These are phyloP conservation scores for Tokudaia tokunoshimensis DNA, from an alignment of 2,797 vertebrate genomes.

Conservation along the genomic window DNA sequence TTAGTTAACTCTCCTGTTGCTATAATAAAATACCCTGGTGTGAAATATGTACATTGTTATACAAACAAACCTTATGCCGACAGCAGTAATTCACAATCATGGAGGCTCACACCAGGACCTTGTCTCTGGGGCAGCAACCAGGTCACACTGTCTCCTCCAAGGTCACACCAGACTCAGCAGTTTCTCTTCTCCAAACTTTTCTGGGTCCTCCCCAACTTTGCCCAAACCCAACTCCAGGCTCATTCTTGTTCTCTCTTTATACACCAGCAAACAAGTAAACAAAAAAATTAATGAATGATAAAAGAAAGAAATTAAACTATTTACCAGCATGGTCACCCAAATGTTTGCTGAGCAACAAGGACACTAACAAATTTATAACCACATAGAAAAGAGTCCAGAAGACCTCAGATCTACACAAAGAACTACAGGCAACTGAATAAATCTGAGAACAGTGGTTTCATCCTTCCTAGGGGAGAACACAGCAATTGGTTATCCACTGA, in stretches of 20 bases:
- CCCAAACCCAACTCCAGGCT: not conserved
- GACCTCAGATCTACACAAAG: not conserved
- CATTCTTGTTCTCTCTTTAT: not conserved
- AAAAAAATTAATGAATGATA: not conserved
- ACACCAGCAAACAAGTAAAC: not conserved
- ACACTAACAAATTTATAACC: too few species aligned
- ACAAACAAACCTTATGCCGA: too few species aligned
- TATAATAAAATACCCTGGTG: too few species aligned
- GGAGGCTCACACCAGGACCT: too few species aligned
- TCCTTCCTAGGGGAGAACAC: not conserved
- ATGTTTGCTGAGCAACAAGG: not conserved
- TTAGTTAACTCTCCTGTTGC: not conserved
- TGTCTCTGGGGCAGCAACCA: too few species aligned
- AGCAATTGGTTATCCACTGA: too few species aligned
- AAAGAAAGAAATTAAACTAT: not conserved
- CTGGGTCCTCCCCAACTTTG: fast-evolving
- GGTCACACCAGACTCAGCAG: too few species aligned
- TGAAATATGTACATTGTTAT: too few species aligned
- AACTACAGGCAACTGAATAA: not conserved
- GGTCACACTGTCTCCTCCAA: too few species aligned
- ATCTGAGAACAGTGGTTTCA: not conserved
- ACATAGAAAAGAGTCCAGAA: too few species aligned
- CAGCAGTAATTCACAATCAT: too few species aligned
- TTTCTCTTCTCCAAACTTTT: not conserved
- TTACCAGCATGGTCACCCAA: not conserved